Base-by-base conservation (phyloP, 1,140 invertebrate species). In the Drosophila grimshawi region DNA sequence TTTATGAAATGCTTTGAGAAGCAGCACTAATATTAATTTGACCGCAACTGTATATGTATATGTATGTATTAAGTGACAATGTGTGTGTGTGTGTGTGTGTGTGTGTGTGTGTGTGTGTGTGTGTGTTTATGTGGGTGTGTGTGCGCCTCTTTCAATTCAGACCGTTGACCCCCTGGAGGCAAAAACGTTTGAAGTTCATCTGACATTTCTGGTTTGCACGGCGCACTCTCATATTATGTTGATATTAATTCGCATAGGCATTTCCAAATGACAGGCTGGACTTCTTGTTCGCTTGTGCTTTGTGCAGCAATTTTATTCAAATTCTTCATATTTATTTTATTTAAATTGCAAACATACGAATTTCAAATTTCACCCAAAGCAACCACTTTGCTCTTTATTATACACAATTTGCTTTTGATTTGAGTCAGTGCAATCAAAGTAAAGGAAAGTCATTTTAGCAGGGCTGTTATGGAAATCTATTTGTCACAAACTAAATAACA, bases 141-240 rank as follows among this genome's bases (percentile, higher is more conserved):
- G 43, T 63, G 57, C 49, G 33, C 7, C 11, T 30, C 52, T 59
- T 46, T 66, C 41, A 71, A 57, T 45, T 65, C 52, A 52, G 70
- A 41, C 33, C 64, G 49, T 29, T 73, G 70, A 67, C 39, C 70
- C 41, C 64, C 70, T 33, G 5, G 49, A 73, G 70, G 64, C 70
- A 8, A 33, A 19, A 53, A 19, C 64, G 48, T 67, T 67, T 67
- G 64, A 73, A 73, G 56, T 73, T 67, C 62, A 51, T 52, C 69
- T 37, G 37, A 46, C 30, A 48, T 45, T 43, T 32, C 6, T n/a
- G 2, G 51, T 29, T 32, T 10, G 55, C n/a, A 10, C 6, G 19
- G 19, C 35, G 11, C 11, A 5, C 29, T 43, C 2, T 4, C 10
- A 43, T 7, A 43, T 43, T 43, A 32, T 19, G 19, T 49, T 19